phyloP scores from a whole-genome alignment of 2,797 vertebrate genomes.

The Takifugu ocellatus region DNA sequence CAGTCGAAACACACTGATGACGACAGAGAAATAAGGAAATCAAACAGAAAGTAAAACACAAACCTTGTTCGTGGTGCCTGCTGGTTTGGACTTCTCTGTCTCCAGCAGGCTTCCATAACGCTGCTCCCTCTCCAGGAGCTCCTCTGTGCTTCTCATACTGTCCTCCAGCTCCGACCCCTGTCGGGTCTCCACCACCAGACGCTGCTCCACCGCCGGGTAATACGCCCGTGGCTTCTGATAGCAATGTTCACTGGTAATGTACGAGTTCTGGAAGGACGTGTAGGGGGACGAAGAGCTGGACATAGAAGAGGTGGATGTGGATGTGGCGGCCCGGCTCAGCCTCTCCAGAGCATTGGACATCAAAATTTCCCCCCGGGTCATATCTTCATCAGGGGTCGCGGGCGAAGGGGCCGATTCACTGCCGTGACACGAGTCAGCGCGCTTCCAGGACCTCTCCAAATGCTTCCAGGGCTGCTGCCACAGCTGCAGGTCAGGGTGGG shows the following conservation, averaged over 20 bases:
- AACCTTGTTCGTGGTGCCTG: slow-evolving; percentile 68
- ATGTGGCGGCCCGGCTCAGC: slow-evolving; percentile 64
- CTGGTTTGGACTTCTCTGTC: slow-evolving; percentile 58
- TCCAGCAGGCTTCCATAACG: slow-evolving; percentile 71
- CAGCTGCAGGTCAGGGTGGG: slow-evolving; percentile 88
- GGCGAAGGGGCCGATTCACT: slow-evolving; percentile 52
- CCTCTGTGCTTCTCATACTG: slow-evolving; percentile 83
- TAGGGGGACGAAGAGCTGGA: slow-evolving; percentile 62
- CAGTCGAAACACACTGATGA: no score
- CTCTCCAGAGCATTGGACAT: slow-evolving; percentile 83
- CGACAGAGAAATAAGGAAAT: background rate
- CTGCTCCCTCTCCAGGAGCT: slow-evolving; percentile 81
- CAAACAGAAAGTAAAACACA: background rate
- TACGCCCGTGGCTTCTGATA: slow-evolving; percentile 95
- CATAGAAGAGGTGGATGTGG: slow-evolving; percentile 50
- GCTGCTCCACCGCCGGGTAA: slow-evolving; percentile 92
- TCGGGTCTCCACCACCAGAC: slow-evolving; percentile 90
- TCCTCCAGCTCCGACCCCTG: slow-evolving; percentile 85
- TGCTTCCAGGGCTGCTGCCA: slow-evolving; percentile 95
- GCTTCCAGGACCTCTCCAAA: slow-evolving; percentile 74
- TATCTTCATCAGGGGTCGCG: slow-evolving; percentile 58
- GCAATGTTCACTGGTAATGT: slow-evolving; percentile 95
- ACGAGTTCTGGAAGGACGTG: slow-evolving; percentile 87
- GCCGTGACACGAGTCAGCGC: slow-evolving; percentile 56
- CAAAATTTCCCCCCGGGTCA: slow-evolving; percentile 69